A percentile compares a stretch with the other conserved stretches of the same genome.
Conservation (phyloP, 2,888 invertebrate species). For the Eupithecia dodoneata region DNA sequence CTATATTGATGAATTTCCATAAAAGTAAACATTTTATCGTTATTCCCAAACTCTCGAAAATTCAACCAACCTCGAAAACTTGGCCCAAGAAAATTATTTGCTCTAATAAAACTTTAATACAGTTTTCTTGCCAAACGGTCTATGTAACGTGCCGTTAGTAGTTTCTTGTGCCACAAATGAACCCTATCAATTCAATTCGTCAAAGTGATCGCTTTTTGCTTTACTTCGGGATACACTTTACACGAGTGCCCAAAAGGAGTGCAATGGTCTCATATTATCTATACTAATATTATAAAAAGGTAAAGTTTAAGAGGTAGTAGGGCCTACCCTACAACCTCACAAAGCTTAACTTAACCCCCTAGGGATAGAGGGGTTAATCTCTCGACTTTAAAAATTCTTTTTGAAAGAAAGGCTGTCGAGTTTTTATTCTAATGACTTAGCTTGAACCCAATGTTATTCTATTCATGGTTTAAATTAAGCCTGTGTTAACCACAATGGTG, state of each 20-base stretch:
- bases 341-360: no score
- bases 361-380: no score
- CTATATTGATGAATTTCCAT: not conserved
- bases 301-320: no score
- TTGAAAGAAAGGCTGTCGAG: no score
- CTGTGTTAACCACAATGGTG: no score
- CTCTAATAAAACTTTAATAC: conserved; percentile 36
- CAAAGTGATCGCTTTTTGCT: not conserved
- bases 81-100: conserved; percentile 33
- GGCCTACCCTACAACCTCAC: no score
- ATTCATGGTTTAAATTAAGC: no score
- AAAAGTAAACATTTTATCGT: not conserved
- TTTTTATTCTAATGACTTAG: no score
- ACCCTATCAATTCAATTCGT: conserved; percentile 26
- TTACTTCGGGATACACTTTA: not conserved
- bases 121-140: conserved; percentile 34
- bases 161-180: conserved; percentile 22
- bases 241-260: not conserved
- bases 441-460: no score
- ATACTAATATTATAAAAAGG: no score
- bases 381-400: no score
- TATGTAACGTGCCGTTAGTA: conserved; percentile 27
- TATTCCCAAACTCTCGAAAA: not conserved
- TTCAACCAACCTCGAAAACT: conserved; percentile 22
- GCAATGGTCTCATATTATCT: not conserved